Conservation (phyloP, 2,888 invertebrate genomes). For the Beris chalybata region DNA sequence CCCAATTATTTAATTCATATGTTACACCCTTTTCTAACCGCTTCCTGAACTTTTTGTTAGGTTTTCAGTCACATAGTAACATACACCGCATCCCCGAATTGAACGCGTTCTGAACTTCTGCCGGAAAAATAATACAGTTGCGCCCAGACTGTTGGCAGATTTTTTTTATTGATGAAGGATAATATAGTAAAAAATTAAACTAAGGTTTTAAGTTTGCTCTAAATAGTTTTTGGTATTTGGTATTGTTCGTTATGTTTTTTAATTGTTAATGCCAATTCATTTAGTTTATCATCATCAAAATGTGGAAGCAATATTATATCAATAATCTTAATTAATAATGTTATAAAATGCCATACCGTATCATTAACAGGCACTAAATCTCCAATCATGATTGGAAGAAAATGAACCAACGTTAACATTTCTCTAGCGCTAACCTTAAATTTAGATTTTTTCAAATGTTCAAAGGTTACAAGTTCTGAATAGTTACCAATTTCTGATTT, state of each 20-base stretch:
- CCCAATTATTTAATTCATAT: no score
- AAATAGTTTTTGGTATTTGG: constrained; percentile 17
- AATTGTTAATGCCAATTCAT: no score
- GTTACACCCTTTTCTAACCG: no score
- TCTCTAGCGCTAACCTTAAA: no score
- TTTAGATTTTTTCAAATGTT: constrained; percentile 33
- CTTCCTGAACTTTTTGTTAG: no score
- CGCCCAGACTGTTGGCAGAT: no score
- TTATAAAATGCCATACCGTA: constrained; percentile 33
- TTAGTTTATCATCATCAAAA: no score
- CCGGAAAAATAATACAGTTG: no score
- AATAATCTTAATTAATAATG: constrained; percentile 30
- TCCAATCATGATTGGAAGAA: constrained; percentile 37
- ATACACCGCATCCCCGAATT: no score
- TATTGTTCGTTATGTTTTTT: not conserved
- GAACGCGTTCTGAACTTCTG: no score
- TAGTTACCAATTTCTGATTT: constrained; percentile 31
- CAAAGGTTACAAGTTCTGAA: constrained; percentile 22
- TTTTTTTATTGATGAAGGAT: constrained; percentile 33
- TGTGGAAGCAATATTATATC: constrained; percentile 7
- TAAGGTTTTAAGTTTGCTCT: constrained; percentile 34
- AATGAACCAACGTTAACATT: no score
- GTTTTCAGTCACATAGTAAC: no score
- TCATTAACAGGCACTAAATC: constrained; percentile 37
- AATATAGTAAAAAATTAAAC: constrained; percentile 36